Percentiles rank a stretch among this genome's conserved stretches.
Evolutionary conservation across 1,140 invertebrate species (phyloP).

Genomic region (Heliothis subflexa): DNA sequence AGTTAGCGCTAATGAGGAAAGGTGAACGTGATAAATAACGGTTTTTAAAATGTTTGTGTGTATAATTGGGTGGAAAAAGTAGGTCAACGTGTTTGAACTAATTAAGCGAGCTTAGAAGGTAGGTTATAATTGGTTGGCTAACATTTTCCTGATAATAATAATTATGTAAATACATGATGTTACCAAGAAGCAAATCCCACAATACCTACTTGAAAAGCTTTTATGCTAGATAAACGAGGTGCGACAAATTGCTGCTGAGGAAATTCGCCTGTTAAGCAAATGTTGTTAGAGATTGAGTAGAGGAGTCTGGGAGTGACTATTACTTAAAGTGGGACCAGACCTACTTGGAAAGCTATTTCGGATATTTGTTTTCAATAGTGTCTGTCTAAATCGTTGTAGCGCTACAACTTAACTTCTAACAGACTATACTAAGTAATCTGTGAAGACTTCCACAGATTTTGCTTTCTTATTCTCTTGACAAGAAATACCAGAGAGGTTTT

Average conservation of each 20-base stretch:
- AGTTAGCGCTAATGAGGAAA: slow-evolving; percentile 28
- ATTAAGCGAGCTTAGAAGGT: slow-evolving; percentile 12
- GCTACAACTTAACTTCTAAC: too few relatives aligned
- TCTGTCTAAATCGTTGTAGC: too few relatives aligned
- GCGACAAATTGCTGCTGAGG: slow-evolving; percentile 15
- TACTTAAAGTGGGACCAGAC: neutral
- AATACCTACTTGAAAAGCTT: slow-evolving; percentile 2
- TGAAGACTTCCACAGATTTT: too few relatives aligned
- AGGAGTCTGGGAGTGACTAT: neutral
- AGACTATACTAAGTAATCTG: too few relatives aligned
- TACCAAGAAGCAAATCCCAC: neutral
- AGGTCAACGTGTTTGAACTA: slow-evolving; percentile 23
- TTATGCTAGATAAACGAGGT: slow-evolving; percentile 18
- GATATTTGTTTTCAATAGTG: too few relatives aligned
- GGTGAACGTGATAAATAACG: slow-evolving; percentile 22
- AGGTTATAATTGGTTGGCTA: neutral
- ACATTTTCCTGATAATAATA: neutral
- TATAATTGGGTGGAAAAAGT: slow-evolving; percentile 31
- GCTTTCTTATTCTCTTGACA: too few relatives aligned
- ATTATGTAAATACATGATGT: slow-evolving; percentile 7
- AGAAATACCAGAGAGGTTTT: too few relatives aligned
- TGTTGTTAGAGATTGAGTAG: neutral
- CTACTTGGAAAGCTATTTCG: too few relatives aligned
- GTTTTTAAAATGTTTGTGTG: slow-evolving; percentile 22
- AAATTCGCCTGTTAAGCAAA: neutral